A percentile compares a stretch with the other conserved stretches of the same genome.
Conservation (phyloP, 2,888 invertebrate species). For the Diarsia mendica region DNA sequence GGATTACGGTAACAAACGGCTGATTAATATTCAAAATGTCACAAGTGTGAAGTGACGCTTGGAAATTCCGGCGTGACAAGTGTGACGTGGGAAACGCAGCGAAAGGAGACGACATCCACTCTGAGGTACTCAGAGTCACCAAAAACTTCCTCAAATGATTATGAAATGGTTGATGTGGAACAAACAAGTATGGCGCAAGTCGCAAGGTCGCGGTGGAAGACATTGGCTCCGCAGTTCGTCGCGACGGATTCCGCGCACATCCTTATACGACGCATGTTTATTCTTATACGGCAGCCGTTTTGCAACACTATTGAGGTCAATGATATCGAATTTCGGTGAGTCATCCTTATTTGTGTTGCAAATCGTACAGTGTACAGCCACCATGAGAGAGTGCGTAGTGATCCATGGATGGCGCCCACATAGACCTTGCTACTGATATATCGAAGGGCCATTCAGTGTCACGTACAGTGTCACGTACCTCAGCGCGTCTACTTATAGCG, state of each 20-base stretch:
- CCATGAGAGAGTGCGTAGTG: slow-evolving; percentile 3
- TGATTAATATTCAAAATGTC: slow-evolving; percentile 35
- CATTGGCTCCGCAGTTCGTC: background rate
- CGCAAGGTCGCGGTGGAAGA: slow-evolving; percentile 26
- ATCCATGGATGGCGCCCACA: slow-evolving; percentile 36
- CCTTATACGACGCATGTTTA: slow-evolving; percentile 45
- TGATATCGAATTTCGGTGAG: slow-evolving; percentile 61
- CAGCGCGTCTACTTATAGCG: slow-evolving; percentile 44
- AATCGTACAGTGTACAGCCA: slow-evolving; percentile 17
- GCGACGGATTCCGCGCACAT: slow-evolving; percentile 25
- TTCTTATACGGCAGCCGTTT: slow-evolving; percentile 53
- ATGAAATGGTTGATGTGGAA: slow-evolving; percentile 14
- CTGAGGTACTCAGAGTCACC: slow-evolving; percentile 31
- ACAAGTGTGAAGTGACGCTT: background rate
- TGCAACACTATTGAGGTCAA: slow-evolving; percentile 65
- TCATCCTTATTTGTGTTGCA: slow-evolving; percentile 53
- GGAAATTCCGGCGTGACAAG: background rate
- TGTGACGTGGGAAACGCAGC: background rate
- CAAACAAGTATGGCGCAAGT: slow-evolving; percentile 8
- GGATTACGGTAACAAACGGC: slow-evolving; percentile 9
- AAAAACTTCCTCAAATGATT: slow-evolving; percentile 24
- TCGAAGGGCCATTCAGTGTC: slow-evolving; percentile 53
- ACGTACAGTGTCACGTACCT: slow-evolving; percentile 55
- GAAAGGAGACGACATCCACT: slow-evolving; percentile 1
- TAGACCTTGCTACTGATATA: slow-evolving; percentile 54